Evolutionary conservation across 2,113 vertebrate species (phyloP).

Genomic region (Choloepus hoffmanni): DNA sequence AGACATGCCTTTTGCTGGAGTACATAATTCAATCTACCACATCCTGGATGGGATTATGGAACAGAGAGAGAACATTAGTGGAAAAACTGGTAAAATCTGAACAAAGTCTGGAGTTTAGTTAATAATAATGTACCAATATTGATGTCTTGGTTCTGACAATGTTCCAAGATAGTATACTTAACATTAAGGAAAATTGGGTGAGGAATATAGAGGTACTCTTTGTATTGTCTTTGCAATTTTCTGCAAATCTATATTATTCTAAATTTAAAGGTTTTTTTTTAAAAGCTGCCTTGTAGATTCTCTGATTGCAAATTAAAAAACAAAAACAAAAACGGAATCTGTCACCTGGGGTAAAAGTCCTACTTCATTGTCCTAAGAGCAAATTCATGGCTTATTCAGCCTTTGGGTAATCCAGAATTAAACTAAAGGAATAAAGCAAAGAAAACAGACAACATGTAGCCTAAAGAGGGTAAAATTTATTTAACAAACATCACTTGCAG

Average conservation of each 20-base stretch:
- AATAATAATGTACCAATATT: background rate
- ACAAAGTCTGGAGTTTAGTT: background rate
- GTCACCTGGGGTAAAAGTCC: background rate
- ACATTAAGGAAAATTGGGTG: background rate
- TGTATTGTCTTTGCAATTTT: background rate
- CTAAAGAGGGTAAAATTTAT: background rate
- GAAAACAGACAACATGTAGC: background rate
- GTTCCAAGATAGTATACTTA: background rate
- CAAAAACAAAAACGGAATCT: background rate
- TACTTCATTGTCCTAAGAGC: background rate
- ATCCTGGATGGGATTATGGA: background rate
- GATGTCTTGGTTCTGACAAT: background rate
- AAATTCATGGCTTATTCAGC: background rate
- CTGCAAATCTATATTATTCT: background rate
- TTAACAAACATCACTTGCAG: background rate
- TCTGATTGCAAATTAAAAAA: background rate
- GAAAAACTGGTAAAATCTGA: background rate
- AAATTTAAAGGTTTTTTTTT: slow-evolving; percentile 7
- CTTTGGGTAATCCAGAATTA: background rate
- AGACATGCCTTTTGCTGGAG: too few relatives aligned
- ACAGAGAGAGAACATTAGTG: background rate
- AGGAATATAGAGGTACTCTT: background rate
- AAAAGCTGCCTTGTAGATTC: background rate
- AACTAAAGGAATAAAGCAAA: background rate
- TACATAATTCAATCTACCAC: too few relatives aligned